phyloP scores from a whole-genome alignment of 2,888 invertebrate species.

The Hyles lineata region DNA sequence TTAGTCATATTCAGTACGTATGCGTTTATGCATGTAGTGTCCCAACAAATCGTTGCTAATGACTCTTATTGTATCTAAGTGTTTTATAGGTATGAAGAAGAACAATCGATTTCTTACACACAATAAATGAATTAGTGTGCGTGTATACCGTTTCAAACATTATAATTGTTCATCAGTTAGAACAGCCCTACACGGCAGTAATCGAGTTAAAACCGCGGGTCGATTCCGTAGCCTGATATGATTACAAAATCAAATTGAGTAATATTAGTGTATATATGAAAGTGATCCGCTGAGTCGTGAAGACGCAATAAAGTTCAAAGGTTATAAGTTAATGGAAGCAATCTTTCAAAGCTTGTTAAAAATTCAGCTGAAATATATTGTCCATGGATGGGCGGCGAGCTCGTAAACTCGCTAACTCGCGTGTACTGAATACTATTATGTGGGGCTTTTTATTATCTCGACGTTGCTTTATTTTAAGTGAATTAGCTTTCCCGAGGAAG shows the following conservation, averaged over 20 bases:
- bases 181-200: background rate
- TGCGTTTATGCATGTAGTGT: no score
- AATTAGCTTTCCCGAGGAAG: conserved; percentile 3
- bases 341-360: conserved; percentile 23
- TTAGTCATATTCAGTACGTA: no score
- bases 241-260: background rate
- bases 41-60: no score
- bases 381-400: background rate
- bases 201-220: background rate
- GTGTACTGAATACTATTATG: conserved; percentile 24
- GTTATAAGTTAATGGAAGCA: conserved; percentile 21
- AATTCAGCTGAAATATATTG: conserved; percentile 23
- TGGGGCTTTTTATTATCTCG: conserved; percentile 22
- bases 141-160: no score
- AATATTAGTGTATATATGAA: background rate
- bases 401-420: conserved; percentile 12
- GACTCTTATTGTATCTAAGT: no score
- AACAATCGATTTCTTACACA: no score
- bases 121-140: no score
- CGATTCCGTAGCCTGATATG: background rate
- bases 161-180: no score
- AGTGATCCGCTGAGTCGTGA: background rate
- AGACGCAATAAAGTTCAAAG: conserved; percentile 15
- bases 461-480: conserved; percentile 11
- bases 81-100: no score